Percentiles rank a stretch among this genome's conserved stretches.
Evolutionary conservation across 2,797 vertebrate genomes (phyloP).

Genomic region (Sciaenops ocellatus): DNA sequence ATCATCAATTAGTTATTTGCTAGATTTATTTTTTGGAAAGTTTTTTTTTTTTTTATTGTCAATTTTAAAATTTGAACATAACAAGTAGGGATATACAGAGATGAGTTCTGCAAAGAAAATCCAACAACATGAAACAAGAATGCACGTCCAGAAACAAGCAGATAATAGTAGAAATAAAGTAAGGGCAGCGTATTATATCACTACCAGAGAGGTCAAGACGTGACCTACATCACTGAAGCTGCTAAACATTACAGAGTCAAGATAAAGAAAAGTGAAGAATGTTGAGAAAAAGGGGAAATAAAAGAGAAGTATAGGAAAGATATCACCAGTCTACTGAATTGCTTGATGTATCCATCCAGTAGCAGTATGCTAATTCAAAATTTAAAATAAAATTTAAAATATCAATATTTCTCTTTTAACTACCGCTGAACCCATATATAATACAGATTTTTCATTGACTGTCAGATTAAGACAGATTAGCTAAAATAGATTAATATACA

Average conservation of each 20-base stretch:
- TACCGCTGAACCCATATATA: not conserved
- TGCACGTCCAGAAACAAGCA: not conserved
- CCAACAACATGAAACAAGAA: not conserved
- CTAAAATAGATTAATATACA: not conserved
- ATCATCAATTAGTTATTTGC: not conserved
- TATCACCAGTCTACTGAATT: not conserved
- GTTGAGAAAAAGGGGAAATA: not conserved
- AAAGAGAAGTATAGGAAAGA: not conserved
- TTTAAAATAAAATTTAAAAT: not conserved
- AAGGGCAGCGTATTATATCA: not conserved
- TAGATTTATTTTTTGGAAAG: not conserved
- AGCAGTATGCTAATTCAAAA: not conserved
- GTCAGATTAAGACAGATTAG: not conserved
- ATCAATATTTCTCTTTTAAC: not conserved
- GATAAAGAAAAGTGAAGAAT: not conserved
- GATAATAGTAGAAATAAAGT: not conserved
- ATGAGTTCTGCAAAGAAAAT: not conserved
- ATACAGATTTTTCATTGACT: not conserved
- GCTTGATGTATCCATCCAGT: not conserved
- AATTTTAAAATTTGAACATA: too few relatives aligned
- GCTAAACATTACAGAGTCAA: not conserved
- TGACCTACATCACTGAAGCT: slow-evolving; percentile 19
- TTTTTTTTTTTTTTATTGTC: too few relatives aligned
- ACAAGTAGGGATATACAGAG: not conserved
- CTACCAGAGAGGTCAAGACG: not conserved